Percentiles rank a stretch among this genome's conserved stretches.
These are phyloP conservation scores for Ridgeia piscesae DNA, from an alignment of 1,140 invertebrate genomes.

Conservation along the genomic window DNA sequence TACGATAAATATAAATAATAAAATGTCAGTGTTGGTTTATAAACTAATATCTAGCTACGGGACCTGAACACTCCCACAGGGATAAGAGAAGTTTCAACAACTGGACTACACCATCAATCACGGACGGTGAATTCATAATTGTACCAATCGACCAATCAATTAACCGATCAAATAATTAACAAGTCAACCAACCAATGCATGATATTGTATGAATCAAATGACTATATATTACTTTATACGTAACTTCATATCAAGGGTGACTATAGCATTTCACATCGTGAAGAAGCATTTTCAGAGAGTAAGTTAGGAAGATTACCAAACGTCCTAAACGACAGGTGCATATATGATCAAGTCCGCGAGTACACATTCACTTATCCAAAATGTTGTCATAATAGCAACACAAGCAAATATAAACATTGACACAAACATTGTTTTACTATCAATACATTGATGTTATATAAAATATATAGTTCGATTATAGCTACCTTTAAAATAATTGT, in stretches of 20 bases:
- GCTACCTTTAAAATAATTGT: neutral
- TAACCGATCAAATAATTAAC: no score
- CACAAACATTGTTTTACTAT: neutral
- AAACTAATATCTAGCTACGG: neutral
- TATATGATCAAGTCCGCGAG: no score
- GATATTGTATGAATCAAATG: no score
- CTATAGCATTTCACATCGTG: no score
- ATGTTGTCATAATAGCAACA: neutral
- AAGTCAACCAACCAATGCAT: no score
- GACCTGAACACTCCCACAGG: neutral
- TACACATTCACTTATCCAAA: neutral
- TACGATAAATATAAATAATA: neutral
- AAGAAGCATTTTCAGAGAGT: no score
- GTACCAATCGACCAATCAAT: no score
- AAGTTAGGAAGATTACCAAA: neutral
- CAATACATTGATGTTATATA: neutral
- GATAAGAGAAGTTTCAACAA: no score
- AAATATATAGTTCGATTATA: neutral
- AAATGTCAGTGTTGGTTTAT: neutral
- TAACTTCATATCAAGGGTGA: no score
- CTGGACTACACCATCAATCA: no score
- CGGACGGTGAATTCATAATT: no score
- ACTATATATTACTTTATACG: no score
- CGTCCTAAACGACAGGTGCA: neutral
- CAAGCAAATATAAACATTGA: neutral